A percentile compares a stretch with the other conserved stretches of the same genome.
phyloP scores from a whole-genome alignment of 2,888 invertebrate species.

The Poecilus cupreus region DNA sequence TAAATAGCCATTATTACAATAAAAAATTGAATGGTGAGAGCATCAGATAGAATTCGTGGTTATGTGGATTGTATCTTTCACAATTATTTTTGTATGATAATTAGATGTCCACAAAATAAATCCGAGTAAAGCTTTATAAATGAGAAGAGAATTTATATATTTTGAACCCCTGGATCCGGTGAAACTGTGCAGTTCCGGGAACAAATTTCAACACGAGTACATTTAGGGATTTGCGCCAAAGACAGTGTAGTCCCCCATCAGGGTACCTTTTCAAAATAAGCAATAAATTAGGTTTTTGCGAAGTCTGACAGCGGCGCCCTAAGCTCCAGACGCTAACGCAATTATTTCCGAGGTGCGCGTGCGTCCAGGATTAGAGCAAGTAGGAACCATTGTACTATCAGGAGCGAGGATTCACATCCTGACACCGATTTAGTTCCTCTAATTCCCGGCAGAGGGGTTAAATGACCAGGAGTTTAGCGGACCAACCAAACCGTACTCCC shows the following conservation, averaged over 20 bases:
- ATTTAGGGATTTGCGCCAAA: constrained; percentile 10
- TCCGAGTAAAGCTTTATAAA: constrained; percentile 18
- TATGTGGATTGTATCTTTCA: not conserved
- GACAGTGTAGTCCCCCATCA: not conserved
- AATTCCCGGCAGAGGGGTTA: constrained; percentile 67
- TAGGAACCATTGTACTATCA: constrained; percentile 62
- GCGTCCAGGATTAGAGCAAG: constrained; percentile 64
- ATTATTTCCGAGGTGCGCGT: constrained; percentile 48
- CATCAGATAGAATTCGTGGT: too few relatives aligned
- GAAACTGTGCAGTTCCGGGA: not conserved
- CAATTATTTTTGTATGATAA: constrained; percentile 3
- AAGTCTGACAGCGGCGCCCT: not conserved
- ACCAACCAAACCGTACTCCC: constrained; percentile 31
- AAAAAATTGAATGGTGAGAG: too few relatives aligned
- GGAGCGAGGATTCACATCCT: constrained; percentile 65
- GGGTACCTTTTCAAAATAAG: constrained; percentile 46
- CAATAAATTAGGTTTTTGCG: constrained; percentile 46
- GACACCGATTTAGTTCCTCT: constrained; percentile 66
- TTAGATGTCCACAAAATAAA: not conserved
- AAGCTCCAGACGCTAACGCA: constrained; percentile 48
- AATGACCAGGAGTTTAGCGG: constrained; percentile 66
- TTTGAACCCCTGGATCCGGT: not conserved
- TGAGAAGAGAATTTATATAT: not conserved
- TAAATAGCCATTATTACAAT: too few relatives aligned
- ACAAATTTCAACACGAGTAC: constrained; percentile 37